phyloP scores from a whole-genome alignment of 2,888 invertebrate species.

The Cephalotes varians region DNA sequence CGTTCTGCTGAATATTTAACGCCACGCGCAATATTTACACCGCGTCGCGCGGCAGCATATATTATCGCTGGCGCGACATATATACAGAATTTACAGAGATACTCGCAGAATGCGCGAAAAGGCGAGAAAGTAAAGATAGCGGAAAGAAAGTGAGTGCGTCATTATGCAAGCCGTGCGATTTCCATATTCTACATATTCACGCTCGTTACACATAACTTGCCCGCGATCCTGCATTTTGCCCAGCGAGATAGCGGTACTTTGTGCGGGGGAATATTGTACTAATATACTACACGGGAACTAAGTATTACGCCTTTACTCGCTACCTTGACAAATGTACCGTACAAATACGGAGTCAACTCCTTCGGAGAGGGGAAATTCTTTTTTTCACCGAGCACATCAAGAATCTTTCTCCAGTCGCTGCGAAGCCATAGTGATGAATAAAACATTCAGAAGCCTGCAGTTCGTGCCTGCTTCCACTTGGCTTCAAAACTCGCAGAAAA shows the following conservation, averaged over 20 bases:
- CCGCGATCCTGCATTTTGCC: conserved; percentile 69
- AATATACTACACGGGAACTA: conserved; percentile 59
- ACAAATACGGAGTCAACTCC: conserved; percentile 59
- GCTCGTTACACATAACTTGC: conserved; percentile 65
- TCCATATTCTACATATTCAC: conserved; percentile 73
- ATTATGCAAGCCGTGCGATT: conserved; percentile 68
- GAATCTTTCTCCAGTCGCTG: conserved; percentile 54
- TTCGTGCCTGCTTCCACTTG: conserved; percentile 50
- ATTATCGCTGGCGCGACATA: conserved; percentile 38
- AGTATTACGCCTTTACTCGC: conserved; percentile 41
- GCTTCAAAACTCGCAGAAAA: conserved; percentile 51
- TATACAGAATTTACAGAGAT: conserved; percentile 27
- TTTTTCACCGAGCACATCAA: conserved; percentile 46
- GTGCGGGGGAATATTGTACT: conserved; percentile 54
- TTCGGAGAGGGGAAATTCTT: background rate
- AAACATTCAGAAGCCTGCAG: conserved; percentile 48
- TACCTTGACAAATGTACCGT: conserved; percentile 56
- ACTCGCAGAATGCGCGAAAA: conserved; percentile 39
- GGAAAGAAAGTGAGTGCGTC: conserved; percentile 63
- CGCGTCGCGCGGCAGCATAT: conserved; percentile 10
- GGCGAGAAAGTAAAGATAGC: conserved; percentile 67
- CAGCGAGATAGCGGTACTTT: conserved; percentile 59
- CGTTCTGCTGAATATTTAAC: conserved; percentile 42
- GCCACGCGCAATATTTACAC: conserved; percentile 36
- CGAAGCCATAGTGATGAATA: conserved; percentile 54